Conservation (phyloP, 1,140 invertebrate genomes). For the Battus philenor region DNA sequence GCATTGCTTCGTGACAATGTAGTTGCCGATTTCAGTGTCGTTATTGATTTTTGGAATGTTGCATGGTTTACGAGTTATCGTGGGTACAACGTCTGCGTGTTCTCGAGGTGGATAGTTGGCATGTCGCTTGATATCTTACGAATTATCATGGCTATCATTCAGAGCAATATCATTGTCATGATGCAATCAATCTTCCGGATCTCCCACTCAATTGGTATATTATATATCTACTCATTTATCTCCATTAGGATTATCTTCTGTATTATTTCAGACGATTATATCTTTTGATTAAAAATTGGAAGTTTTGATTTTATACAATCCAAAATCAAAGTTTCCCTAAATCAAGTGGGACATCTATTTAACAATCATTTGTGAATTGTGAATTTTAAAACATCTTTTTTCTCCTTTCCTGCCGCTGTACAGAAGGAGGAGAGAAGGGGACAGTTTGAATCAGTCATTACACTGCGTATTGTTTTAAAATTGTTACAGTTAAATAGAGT, state of each 20-base stretch:
- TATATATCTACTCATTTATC: conserved; percentile 6
- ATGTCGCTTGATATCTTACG: conserved; percentile 59
- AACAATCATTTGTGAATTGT: conserved; percentile 42
- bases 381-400: conserved; percentile 61
- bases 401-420: conserved; percentile 70
- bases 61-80: conserved; percentile 61
- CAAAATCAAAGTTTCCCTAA: conserved; percentile 18
- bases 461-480: conserved; percentile 49
- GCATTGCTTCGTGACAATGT: conserved; percentile 75
- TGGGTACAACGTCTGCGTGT: conserved; percentile 40
- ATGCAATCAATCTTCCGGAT: conserved; percentile 59
- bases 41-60: conserved; percentile 63
- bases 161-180: conserved; percentile 73
- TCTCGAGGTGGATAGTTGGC: conserved; percentile 54
- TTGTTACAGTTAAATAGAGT: conserved; percentile 45
- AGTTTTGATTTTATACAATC: conserved; percentile 1
- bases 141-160: conserved; percentile 69
- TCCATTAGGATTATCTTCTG: conserved; percentile 2
- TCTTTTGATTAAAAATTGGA: neutral
- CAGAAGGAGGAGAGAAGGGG: conserved; percentile 70
- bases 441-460: conserved; percentile 63
- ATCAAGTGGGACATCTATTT: conserved; percentile 51
- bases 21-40: conserved; percentile 67
- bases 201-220: conserved; percentile 43
- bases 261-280: conserved; percentile 13